Base-by-base conservation (phyloP, 2,797 vertebrate genomes). In the Hemibagrus guttatus region DNA sequence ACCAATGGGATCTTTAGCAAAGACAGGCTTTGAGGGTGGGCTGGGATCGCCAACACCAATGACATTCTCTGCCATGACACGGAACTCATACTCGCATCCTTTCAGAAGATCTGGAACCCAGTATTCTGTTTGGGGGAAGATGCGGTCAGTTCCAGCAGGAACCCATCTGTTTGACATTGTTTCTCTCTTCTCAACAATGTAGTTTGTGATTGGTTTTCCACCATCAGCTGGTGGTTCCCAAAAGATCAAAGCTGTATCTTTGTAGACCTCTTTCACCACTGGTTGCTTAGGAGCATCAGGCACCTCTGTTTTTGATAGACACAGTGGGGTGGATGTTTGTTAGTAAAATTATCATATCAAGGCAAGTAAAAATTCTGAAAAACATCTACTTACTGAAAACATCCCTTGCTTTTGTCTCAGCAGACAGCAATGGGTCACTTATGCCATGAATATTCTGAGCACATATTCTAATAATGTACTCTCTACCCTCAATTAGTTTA, bases 71-170 rank as follows among this genome's bases (percentile, higher is more conserved):
- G 98, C 98, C 86, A 97, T 97, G 91, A 99, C 98, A 90, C 98
- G 95, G 95, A 99, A 99, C 94, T 99, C 98, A 88, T 99, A 99
- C 90, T 99, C 96, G 87, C 98, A 99, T 64, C 98, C 97, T 92
- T 97, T 92, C 80, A 99, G 96, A 88, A 99, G 97, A 88, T 99
- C 97, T 3, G 95, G 96, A 84, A 99, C 97, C 91, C 95, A 97
- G 92, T 96, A 99, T 89, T 99, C 97, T 85, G 97, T 96, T 90
- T 96, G 95, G 0, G 95, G 95, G 81, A 93, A 94, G 93, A 99
- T 99, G 0, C 94, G 95, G 14, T 99, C 97, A 84, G 92, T 97
- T 91, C 97, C 97, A 92, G 95, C 97, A 92, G 94, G 95, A 79
- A 94, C 92, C 98, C 98, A 99, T 91, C 96, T 96, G 87, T 96